These are phyloP conservation scores for Proterorhinus semilunaris DNA, from an alignment of 2,113 vertebrate species.

Conservation along the genomic window DNA sequence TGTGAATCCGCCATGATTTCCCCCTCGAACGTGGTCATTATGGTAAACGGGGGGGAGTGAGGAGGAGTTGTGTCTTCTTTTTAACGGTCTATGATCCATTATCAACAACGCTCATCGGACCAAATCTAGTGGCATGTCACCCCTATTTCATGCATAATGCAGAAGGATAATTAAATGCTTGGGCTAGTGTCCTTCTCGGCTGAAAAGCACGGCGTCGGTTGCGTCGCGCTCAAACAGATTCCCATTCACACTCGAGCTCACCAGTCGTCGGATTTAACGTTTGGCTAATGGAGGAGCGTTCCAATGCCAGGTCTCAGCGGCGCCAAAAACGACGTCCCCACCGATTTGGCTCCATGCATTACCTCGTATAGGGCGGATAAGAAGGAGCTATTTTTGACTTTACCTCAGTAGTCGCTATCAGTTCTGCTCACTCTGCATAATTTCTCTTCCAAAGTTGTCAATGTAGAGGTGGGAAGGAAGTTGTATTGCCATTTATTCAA, in stretches of 20 bases:
- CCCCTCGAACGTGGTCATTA: too few species aligned
- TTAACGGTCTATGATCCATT: too few species aligned
- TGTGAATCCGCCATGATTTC: too few species aligned
- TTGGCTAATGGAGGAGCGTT: neutral
- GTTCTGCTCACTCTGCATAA: constrained; percentile 29
- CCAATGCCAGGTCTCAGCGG: neutral
- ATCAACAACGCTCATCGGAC: neutral
- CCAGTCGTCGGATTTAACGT: neutral
- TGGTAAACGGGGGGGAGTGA: too few species aligned
- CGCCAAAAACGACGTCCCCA: neutral
- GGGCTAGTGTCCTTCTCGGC: neutral
- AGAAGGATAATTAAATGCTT: constrained; percentile 1
- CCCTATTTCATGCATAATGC: neutral
- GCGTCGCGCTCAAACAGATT: neutral
- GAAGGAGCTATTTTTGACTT: neutral
- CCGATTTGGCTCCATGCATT: neutral
- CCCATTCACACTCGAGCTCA: neutral
- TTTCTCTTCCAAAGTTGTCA: constrained; percentile 20
- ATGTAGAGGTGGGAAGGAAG: constrained; percentile 36
- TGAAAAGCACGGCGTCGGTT: neutral
- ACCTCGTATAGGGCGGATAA: neutral
- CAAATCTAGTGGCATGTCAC: neutral
- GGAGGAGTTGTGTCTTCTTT: too few species aligned
- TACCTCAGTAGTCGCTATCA: constrained; percentile 7
- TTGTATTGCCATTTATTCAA: constrained; percentile 29